A percentile compares a stretch with the other conserved stretches of the same genome.
Evolutionary conservation across 2,888 invertebrate species (phyloP).

Genomic region (Carpatolechia fugitivella): DNA sequence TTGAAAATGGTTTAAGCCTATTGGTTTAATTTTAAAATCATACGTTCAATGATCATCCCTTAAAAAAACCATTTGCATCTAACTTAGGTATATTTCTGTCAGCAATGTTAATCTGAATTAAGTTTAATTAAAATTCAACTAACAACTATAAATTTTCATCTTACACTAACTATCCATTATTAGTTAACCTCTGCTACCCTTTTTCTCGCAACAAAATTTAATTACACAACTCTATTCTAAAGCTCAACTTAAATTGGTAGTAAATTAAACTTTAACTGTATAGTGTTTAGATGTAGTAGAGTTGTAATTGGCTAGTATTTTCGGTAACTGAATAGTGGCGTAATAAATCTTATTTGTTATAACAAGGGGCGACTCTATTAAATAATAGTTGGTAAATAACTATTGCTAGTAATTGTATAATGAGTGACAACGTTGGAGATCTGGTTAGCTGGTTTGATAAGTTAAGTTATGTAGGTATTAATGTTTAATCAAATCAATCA

Average conservation of each 20-base stretch:
- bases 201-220: background rate
- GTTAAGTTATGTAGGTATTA: background rate
- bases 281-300: background rate
- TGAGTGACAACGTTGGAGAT: slow-evolving; percentile 11
- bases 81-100: background rate
- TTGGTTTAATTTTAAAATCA: too few species aligned
- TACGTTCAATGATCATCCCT: too few species aligned
- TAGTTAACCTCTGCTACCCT: slow-evolving; percentile 1
- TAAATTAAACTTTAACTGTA: background rate
- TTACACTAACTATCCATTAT: slow-evolving; percentile 1
- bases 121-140: background rate
- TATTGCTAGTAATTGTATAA: slow-evolving; percentile 20
- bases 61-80: too few species aligned
- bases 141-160: slow-evolving; percentile 22
- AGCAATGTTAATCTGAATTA: background rate
- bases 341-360: slow-evolving; percentile 28
- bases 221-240: background rate
- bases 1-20: too few species aligned
- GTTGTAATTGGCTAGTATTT: slow-evolving; percentile 13
- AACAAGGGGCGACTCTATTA: slow-evolving; percentile 28
- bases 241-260: slow-evolving; percentile 1
- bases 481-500: background rate
- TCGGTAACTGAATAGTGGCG: slow-evolving; percentile 17
- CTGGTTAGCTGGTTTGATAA: background rate
- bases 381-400: slow-evolving; percentile 27